Base-by-base conservation (phyloP, 2,113 vertebrate species). In the Tor tambroides region DNA sequence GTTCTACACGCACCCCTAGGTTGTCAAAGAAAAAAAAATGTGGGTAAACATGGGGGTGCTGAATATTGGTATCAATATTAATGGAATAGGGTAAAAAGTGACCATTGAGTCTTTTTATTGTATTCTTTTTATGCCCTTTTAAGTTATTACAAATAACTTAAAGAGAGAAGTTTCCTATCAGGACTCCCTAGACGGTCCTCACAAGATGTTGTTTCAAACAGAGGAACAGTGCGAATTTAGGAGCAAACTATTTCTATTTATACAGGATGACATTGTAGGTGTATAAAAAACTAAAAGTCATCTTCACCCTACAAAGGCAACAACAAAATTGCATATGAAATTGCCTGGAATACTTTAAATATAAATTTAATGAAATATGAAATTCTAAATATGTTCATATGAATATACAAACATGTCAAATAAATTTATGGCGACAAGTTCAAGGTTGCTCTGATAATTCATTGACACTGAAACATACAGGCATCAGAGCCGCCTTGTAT, bases 1-100 rank as follows among this genome's bases (percentile, higher is more conserved):
- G 90, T 90, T 91, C 90, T 93, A 93, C 92, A 93, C 87, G 90
- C 92, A 90, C 91, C 89, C 92, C 84, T 90, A 92, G 92, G 86
- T 91, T 94, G 93, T 93, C 93, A 93, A 90, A 77, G 15, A 12
- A 23, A 88, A 79, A 84, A 88, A 86, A 89, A 86, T 87, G 90
- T 87, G 88, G 86, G 74, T 78, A 85, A 85, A 67, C 81, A 56
- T 41, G 59, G 28, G 84, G 84, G 77, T 41, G 61, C 89, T 87
- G 65, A 90, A 87, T 74, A 65, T 79, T 86, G 43, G 86, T 89
- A 92, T 93, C 88, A 93, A 93, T 93, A 93, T 92, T 92, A 89
- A 92, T 91, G 85, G 88, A 90, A 80, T 80, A 75, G 88, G 78
- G 87, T 88, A 92, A 90, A 90, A 89, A 89, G 86, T 85, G 77